Conservation (phyloP, 1,140 invertebrate species). For the Philaenus spumarius region DNA sequence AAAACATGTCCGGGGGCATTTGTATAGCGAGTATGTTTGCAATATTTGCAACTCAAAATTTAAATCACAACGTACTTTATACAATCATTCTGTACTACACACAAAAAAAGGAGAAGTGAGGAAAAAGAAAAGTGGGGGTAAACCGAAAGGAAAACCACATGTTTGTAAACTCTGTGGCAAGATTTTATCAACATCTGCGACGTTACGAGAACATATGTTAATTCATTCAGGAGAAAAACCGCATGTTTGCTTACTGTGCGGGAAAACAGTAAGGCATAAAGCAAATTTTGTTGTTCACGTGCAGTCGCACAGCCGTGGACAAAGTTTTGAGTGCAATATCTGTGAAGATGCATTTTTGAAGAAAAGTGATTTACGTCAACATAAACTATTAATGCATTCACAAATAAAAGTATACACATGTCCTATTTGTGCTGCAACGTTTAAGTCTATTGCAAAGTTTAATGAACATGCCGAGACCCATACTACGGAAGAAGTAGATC, state of each 20-base stretch:
- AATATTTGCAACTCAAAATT: slow-evolving; percentile 9
- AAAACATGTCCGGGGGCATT: slow-evolving; percentile 5
- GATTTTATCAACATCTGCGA: slow-evolving; percentile 8
- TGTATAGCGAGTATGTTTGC: slow-evolving; percentile 2
- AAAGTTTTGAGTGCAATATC: slow-evolving; percentile 11
- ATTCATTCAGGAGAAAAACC: slow-evolving; percentile 70
- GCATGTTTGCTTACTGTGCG: slow-evolving; percentile 54
- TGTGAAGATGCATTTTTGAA: slow-evolving; percentile 15
- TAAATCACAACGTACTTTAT: slow-evolving; percentile 9
- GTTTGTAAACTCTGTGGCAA: slow-evolving; percentile 41
- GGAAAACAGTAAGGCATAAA: slow-evolving; percentile 49
- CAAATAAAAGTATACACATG: neutral
- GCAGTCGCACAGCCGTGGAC: slow-evolving; percentile 13
- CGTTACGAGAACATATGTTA: slow-evolving; percentile 53
- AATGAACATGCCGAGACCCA: slow-evolving; percentile 5
- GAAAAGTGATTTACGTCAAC: slow-evolving; percentile 8
- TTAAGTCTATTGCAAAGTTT: slow-evolving; percentile 2
- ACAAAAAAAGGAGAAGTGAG: slow-evolving; percentile 1
- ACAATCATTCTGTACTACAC: slow-evolving; percentile 8
- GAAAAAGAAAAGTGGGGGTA: neutral
- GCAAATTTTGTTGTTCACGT: slow-evolving; percentile 28
- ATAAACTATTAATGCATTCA: slow-evolving; percentile 4
- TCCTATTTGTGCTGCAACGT: slow-evolving; percentile 1
- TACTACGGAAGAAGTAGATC: too few species aligned
- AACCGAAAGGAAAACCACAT: slow-evolving; percentile 40